Percentiles rank a stretch among this genome's conserved stretches.
These are phyloP conservation scores for Mythimna vitellina DNA, from an alignment of 2,888 invertebrate species.

Conservation along the genomic window DNA sequence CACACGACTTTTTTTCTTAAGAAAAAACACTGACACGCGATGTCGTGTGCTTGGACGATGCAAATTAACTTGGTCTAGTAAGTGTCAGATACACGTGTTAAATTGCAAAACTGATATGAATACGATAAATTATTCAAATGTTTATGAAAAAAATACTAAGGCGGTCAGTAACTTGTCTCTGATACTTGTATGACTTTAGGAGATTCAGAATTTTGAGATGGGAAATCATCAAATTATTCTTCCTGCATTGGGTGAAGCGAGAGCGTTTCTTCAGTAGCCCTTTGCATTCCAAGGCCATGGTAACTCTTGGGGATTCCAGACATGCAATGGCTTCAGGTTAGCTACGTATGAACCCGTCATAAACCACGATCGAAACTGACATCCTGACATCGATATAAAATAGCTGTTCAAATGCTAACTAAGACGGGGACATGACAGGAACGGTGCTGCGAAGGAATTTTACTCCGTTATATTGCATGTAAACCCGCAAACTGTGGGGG, in stretches of 20 bases:
- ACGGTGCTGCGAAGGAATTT: constrained; percentile 80
- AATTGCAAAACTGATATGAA: constrained; percentile 20
- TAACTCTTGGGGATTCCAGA: neutral
- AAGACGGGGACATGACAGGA: constrained; percentile 81
- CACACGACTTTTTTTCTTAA: constrained; percentile 21
- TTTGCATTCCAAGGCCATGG: too few relatives aligned
- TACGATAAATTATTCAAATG: constrained; percentile 6
- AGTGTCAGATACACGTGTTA: constrained; percentile 28
- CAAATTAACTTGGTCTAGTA: constrained; percentile 40
- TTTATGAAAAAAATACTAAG: neutral
- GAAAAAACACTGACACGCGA: constrained; percentile 32
- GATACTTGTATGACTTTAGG: too few relatives aligned
- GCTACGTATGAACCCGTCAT: constrained; percentile 46
- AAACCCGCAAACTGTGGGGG: constrained; percentile 70
- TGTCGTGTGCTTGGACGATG: constrained; percentile 38
- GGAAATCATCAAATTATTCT: too few relatives aligned
- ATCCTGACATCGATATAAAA: constrained; percentile 72
- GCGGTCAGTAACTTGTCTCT: neutral
- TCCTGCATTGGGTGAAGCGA: too few relatives aligned
- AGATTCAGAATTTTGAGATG: too few relatives aligned
- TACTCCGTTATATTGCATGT: constrained; percentile 81
- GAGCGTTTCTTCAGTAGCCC: too few relatives aligned
- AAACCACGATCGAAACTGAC: constrained; percentile 35
- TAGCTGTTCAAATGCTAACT: constrained; percentile 75
- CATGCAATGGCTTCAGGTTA: constrained; percentile 15